phyloP scores from a whole-genome alignment of 2,888 invertebrate genomes.

The Drosophila colorata region DNA sequence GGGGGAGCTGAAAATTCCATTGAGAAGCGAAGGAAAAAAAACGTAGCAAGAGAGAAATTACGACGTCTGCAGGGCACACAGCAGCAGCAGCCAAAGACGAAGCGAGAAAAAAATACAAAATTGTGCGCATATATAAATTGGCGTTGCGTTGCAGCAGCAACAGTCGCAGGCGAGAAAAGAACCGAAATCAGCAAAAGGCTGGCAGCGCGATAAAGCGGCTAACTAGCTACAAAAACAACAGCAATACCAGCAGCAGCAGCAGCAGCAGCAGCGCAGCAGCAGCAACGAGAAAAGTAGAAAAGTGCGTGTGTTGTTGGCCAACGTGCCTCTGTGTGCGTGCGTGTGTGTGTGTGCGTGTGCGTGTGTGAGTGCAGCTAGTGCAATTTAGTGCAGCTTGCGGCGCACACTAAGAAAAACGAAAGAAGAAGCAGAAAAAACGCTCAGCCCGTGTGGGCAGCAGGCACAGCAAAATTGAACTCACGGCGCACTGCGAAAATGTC shows the following conservation, averaged over 20 bases:
- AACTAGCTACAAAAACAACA: slow-evolving; percentile 38
- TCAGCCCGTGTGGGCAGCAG: slow-evolving; percentile 44
- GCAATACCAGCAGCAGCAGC: slow-evolving; percentile 26
- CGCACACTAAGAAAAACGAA: slow-evolving; percentile 7
- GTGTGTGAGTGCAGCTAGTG: slow-evolving; percentile 23
- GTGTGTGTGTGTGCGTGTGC: slow-evolving; percentile 25
- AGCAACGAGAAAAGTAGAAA: slow-evolving; percentile 33
- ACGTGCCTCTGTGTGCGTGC: slow-evolving; percentile 34
- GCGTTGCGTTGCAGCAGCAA: slow-evolving; percentile 58
- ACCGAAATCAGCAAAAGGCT: slow-evolving; percentile 45
- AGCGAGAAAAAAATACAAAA: slow-evolving; percentile 54
- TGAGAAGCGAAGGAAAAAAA: slow-evolving; percentile 67
- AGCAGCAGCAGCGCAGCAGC: slow-evolving; percentile 16
- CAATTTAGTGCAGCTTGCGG: slow-evolving; percentile 23
- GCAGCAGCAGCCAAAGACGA: slow-evolving; percentile 49
- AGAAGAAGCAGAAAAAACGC: slow-evolving; percentile 7
- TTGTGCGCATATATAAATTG: slow-evolving; percentile 48
- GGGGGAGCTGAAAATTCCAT: slow-evolving; percentile 69
- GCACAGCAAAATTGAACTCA: slow-evolving; percentile 14
- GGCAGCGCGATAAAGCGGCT: slow-evolving; percentile 65
- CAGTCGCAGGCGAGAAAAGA: slow-evolving; percentile 27
- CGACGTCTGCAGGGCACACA: slow-evolving; percentile 63
- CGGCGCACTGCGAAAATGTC: slow-evolving; percentile 71
- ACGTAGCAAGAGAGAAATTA: slow-evolving; percentile 75
- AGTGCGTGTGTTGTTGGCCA: slow-evolving; percentile 53